Evolutionary conservation across 1,140 invertebrate species (phyloP).

Genomic region (Cyclargus thomasi): DNA sequence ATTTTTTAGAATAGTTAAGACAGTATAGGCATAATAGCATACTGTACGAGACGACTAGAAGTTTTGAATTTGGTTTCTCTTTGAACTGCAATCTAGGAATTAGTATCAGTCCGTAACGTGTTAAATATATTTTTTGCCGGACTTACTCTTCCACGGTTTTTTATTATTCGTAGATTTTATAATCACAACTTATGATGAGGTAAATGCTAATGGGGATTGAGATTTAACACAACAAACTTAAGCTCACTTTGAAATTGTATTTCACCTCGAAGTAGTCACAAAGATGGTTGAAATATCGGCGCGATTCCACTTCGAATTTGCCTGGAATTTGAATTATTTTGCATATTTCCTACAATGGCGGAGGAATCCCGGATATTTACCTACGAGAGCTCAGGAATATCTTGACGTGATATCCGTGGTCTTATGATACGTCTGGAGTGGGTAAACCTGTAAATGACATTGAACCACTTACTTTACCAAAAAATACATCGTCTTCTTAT

Average conservation of each 20-base stretch:
- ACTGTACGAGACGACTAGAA: no score
- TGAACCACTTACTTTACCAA: no score
- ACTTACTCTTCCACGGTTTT: no score
- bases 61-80: no score
- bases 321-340: conserved; percentile 14
- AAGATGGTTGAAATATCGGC: conserved; percentile 6
- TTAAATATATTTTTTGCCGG: no score
- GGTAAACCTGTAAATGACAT: no score
- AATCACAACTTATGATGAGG: neutral
- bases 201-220: neutral
- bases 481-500: no score
- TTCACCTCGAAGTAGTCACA: neutral
- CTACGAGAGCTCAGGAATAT: neutral
- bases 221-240: neutral
- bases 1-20: no score
- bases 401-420: neutral
- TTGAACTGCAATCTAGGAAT: no score
- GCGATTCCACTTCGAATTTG: conserved; percentile 11
- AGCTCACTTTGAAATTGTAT: conserved; percentile 1
- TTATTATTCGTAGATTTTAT: no score
- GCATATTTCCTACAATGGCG: conserved; percentile 8
- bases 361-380: neutral
- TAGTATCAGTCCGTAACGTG: no score
- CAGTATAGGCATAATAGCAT: no score
- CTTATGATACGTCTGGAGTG: neutral